A percentile compares a stretch with the other conserved stretches of the same genome.
phyloP scores from a whole-genome alignment of 2,888 invertebrate genomes.

The Imbricaverruca yamaguchii region DNA sequence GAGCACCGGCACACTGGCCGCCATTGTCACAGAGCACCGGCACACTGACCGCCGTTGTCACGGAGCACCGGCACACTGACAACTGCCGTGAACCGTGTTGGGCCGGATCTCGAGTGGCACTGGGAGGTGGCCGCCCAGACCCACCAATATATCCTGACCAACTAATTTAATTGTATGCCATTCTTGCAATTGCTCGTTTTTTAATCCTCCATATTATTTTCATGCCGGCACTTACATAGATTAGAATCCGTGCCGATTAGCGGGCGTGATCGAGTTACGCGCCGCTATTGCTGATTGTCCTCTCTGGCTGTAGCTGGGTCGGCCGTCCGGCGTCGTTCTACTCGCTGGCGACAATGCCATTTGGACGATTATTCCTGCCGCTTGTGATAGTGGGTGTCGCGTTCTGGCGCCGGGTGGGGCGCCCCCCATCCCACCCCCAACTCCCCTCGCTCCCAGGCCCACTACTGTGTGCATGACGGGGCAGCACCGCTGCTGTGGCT shows the following conservation, averaged over 20 bases:
- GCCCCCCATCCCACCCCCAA: neutral
- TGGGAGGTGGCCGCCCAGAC: neutral
- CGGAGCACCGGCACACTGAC: too few species aligned
- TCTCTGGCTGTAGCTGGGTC: neutral
- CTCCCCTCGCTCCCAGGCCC: too few species aligned
- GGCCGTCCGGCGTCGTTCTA: too few species aligned
- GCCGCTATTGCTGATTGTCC: conserved; percentile 14
- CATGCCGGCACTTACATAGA: conserved; percentile 19
- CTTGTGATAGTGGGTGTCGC: too few species aligned
- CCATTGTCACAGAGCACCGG: too few species aligned
- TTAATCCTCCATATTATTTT: conserved; percentile 18
- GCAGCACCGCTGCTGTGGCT: too few species aligned
- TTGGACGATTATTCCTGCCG: neutral
- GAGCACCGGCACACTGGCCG: too few species aligned
- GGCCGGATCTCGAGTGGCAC: neutral
- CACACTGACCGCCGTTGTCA: too few species aligned
- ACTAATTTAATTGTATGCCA: conserved; percentile 18
- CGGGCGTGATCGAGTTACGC: neutral
- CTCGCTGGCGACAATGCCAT: neutral
- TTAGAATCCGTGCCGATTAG: conserved; percentile 16
- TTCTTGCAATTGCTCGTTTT: conserved; percentile 21
- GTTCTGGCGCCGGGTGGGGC: too few species aligned
- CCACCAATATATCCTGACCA: neutral
- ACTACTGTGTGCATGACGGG: too few species aligned
- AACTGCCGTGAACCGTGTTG: too few species aligned